Evolutionary conservation across 1,140 invertebrate genomes (phyloP).

Genomic region (Diachasma alloeum): DNA sequence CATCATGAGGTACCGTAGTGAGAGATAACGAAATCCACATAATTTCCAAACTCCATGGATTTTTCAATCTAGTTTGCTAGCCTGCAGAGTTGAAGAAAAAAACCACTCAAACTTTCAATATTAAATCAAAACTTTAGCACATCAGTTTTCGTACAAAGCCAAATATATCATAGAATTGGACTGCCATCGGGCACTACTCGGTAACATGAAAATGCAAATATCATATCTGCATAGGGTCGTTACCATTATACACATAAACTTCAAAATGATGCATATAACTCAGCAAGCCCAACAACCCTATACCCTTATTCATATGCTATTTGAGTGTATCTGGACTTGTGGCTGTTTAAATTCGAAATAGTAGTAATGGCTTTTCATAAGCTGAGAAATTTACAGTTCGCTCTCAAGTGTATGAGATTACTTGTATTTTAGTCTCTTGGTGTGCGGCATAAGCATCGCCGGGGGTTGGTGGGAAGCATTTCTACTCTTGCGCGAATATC

Average conservation of each 20-base stretch:
- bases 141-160: not conserved
- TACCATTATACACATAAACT: conserved; percentile 7
- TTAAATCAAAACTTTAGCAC: not conserved
- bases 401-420: not conserved
- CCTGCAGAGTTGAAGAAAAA: not conserved
- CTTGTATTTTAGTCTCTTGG: not conserved
- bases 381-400: not conserved
- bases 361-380: not conserved
- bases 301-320: not conserved
- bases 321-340: not conserved
- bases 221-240: conserved; percentile 24
- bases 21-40: not conserved
- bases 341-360: not conserved
- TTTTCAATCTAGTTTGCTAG: not conserved
- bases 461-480: not conserved
- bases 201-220: conserved; percentile 26
- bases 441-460: not conserved
- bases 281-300: not conserved
- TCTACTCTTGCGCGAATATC: conserved; percentile 14
- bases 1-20: not conserved
- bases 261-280: not conserved
- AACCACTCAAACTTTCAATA: too few species aligned
- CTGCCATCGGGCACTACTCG: conserved; percentile 6
- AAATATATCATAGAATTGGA: not conserved
- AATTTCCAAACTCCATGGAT: not conserved